phyloP scores from a whole-genome alignment of 1,140 invertebrate species.

The Drosophila rhopaloa region DNA sequence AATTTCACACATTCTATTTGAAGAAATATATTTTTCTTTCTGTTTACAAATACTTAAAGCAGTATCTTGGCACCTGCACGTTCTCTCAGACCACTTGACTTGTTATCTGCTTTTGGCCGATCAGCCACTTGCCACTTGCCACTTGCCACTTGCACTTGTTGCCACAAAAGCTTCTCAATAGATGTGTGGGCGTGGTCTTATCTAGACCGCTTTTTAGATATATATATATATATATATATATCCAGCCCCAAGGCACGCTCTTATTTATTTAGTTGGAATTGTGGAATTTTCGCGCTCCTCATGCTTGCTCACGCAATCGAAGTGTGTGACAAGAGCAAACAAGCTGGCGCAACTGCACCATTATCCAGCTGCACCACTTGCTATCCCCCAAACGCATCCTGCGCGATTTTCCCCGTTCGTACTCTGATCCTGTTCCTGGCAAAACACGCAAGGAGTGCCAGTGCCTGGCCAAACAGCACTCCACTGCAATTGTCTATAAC shows the following conservation, averaged over 20 bases:
- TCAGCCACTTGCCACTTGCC: too few relatives aligned
- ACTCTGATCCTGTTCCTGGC: constrained; percentile 41
- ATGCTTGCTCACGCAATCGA: constrained; percentile 60
- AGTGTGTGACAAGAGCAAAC: constrained; percentile 39
- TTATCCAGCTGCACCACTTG: constrained; percentile 24
- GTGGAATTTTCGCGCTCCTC: constrained; percentile 45
- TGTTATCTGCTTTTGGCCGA: constrained; percentile 77
- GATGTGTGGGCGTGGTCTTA: constrained; percentile 18
- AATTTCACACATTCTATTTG: too few relatives aligned
- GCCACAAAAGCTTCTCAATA: constrained; percentile 52
- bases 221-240: neutral
- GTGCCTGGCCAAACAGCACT: constrained; percentile 25
- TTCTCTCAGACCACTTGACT: constrained; percentile 64
- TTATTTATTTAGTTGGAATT: constrained; percentile 62
- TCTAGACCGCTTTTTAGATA: neutral
- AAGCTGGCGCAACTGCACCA: constrained; percentile 42
- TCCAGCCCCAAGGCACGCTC: constrained; percentile 18
- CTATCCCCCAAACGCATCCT: constrained; percentile 20
- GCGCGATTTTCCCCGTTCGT: constrained; percentile 42
- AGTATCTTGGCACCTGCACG: constrained; percentile 38
- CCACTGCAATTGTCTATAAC: neutral
- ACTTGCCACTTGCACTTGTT: constrained; percentile 80
- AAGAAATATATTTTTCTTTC: constrained; percentile 1
- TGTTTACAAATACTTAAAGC: constrained; percentile 3
- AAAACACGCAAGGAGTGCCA: constrained; percentile 54